Evolutionary conservation across 2,888 invertebrate genomes (phyloP).

Genomic region (Micropterix aruncella): DNA sequence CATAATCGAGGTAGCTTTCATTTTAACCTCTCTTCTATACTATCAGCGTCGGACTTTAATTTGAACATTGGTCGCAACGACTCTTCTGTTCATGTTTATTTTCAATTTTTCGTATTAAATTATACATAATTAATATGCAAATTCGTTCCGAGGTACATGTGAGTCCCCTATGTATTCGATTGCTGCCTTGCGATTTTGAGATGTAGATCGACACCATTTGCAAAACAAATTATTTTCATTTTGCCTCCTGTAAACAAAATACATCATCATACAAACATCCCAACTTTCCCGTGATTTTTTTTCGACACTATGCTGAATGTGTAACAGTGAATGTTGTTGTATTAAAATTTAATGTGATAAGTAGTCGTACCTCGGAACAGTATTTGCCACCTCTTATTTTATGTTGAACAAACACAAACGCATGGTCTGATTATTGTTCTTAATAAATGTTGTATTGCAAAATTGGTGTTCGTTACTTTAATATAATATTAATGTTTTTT

Average conservation of each 20-base stretch:
- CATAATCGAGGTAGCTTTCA: not conserved
- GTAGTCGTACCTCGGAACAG: conserved; percentile 39
- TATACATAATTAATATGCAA: conserved; percentile 18
- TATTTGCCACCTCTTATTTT: conserved; percentile 10
- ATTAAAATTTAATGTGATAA: not conserved
- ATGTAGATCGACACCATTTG: conserved; percentile 33
- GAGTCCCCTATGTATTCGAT: conserved; percentile 28
- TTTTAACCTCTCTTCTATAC: no score
- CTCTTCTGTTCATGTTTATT: no score
- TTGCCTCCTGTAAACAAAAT: conserved; percentile 1
- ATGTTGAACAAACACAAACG: not conserved
- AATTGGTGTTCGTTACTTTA: no score
- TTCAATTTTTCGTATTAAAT: no score
- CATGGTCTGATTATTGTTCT: not conserved
- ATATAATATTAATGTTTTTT: no score
- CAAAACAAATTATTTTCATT: conserved; percentile 4
- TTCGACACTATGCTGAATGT: not conserved
- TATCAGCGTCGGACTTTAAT: no score
- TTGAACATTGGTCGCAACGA: no score
- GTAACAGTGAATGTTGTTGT: not conserved
- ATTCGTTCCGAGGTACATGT: conserved; percentile 44
- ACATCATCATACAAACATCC: not conserved
- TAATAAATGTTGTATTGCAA: no score
- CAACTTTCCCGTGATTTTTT: not conserved
- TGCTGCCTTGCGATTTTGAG: conserved; percentile 35